phyloP scores from a whole-genome alignment of 2,113 vertebrate species.

The Ailurus styani region DNA sequence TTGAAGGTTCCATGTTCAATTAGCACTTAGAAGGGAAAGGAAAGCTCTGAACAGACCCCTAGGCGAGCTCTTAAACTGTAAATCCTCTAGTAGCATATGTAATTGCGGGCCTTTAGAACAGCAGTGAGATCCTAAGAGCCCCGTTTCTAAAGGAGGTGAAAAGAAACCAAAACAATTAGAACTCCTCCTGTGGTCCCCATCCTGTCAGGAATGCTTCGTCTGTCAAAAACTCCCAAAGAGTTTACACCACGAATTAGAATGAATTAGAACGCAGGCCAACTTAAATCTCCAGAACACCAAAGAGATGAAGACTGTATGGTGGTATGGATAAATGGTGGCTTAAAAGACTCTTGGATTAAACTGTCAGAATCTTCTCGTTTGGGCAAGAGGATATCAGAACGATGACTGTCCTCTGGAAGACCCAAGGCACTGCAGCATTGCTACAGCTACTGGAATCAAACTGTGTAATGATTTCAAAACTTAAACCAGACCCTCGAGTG shows the following conservation, averaged over 20 bases:
- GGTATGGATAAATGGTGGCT: background rate
- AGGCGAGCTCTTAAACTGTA: background rate
- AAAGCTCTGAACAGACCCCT: background rate
- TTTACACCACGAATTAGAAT: background rate
- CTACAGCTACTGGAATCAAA: background rate
- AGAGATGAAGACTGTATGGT: background rate
- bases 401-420: background rate
- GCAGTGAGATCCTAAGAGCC: background rate
- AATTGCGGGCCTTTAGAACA: conserved; percentile 37
- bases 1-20: background rate
- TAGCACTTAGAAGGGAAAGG: background rate
- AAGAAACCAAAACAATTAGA: background rate
- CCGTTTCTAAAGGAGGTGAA: background rate
- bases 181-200: background rate
- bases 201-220: background rate
- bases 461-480: background rate
- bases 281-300: background rate
- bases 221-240: background rate
- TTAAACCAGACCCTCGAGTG: background rate
- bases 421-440: background rate
- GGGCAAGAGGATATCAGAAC: background rate
- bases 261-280: background rate
- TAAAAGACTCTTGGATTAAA: background rate
- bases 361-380: background rate
- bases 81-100: background rate